These are phyloP conservation scores for Osmoderma eremita DNA, from an alignment of 2,888 invertebrate genomes.

Conservation along the genomic window DNA sequence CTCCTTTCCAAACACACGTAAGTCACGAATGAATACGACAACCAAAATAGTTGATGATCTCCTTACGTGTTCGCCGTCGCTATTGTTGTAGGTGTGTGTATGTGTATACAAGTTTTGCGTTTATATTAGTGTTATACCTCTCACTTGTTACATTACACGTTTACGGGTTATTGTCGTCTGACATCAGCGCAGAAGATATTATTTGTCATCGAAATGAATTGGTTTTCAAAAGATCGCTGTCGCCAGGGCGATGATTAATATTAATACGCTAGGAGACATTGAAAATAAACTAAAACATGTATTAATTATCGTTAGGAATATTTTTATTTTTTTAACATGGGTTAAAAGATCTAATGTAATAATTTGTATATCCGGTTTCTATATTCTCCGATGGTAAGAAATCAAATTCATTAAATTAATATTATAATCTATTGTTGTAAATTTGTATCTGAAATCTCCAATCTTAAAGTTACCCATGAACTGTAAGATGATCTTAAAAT, in stretches of 20 bases:
- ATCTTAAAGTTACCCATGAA: too few relatives aligned
- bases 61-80: neutral
- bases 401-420: too few relatives aligned
- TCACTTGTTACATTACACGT: constrained; percentile 12
- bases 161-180: constrained; percentile 21
- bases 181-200: constrained; percentile 27
- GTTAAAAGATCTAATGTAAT: neutral
- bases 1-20: constrained; percentile 13
- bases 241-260: constrained; percentile 22
- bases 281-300: too few relatives aligned
- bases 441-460: too few relatives aligned
- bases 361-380: neutral
- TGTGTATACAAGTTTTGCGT: neutral
- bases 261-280: constrained; percentile 11
- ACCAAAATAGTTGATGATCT: constrained; percentile 18
- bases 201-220: constrained; percentile 34
- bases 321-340: neutral
- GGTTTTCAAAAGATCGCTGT: constrained; percentile 16
- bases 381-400: too few relatives aligned
- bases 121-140: neutral
- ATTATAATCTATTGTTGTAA: too few relatives aligned
- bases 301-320: constrained; percentile 8
- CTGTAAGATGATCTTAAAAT: too few relatives aligned
- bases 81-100: neutral
- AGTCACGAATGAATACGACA: constrained; percentile 3